Conservation (phyloP, 2,113 vertebrate species). For the Lichenostomus cassidix region DNA sequence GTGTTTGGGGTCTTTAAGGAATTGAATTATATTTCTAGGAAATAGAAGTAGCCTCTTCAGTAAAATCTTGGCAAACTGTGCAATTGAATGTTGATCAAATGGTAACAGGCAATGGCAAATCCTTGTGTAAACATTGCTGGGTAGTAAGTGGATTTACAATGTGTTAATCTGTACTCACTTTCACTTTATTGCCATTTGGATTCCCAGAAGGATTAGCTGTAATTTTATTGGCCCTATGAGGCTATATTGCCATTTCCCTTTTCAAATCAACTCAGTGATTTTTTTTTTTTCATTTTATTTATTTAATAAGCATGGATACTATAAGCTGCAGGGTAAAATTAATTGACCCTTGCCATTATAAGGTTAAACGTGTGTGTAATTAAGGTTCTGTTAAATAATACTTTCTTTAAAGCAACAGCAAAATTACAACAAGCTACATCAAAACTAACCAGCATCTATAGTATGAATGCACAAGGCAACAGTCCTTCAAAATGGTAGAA, state of each 20-base stretch:
- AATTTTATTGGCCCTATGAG: slow-evolving; percentile 88
- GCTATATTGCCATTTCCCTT: slow-evolving; percentile 75
- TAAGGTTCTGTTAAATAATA: slow-evolving; percentile 30
- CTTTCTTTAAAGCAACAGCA: neutral
- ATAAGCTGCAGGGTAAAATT: slow-evolving; percentile 46
- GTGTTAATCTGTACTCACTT: slow-evolving; percentile 87
- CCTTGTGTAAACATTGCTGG: slow-evolving; percentile 78
- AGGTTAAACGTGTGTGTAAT: slow-evolving; percentile 43
- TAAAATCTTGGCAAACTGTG: slow-evolving; percentile 73
- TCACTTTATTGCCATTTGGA: slow-evolving; percentile 91
- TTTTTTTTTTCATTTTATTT: slow-evolving; percentile 53
- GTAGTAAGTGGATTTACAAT: slow-evolving; percentile 85
- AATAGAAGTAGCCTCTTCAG: slow-evolving; percentile 67
- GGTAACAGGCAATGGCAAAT: slow-evolving; percentile 79
- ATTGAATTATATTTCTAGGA: slow-evolving; percentile 68
- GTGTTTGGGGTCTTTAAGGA: slow-evolving; percentile 65
- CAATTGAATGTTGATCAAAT: slow-evolving; percentile 84
- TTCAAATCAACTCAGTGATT: slow-evolving; percentile 54
- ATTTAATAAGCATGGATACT: slow-evolving; percentile 50
- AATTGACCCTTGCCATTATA: slow-evolving; percentile 44
- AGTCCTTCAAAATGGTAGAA: neutral
- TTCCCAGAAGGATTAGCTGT: slow-evolving; percentile 91
- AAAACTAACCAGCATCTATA: neutral
- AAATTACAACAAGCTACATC: neutral
- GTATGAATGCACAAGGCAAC: neutral